Conservation (phyloP, 2,797 vertebrate genomes). For the Cetoscarus ocellatus region DNA sequence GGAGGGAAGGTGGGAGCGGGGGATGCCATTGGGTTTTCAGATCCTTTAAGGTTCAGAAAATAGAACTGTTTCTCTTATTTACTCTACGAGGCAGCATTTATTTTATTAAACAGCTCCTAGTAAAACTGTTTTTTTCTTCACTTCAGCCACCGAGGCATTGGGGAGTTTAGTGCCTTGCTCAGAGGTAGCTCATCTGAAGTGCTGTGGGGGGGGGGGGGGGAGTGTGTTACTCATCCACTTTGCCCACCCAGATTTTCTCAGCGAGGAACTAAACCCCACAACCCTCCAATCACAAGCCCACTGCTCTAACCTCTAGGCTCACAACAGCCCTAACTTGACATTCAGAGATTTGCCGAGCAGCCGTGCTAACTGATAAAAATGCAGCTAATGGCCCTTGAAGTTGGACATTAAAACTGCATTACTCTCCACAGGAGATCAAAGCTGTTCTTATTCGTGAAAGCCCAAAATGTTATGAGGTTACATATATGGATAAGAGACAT, state of each 20-base stretch:
- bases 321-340: slow-evolving; percentile 55
- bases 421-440: slow-evolving; percentile 84
- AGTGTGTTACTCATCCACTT: slow-evolving; percentile 44
- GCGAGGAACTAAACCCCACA: slow-evolving; percentile 34
- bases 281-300: slow-evolving; percentile 51
- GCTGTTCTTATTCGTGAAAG: slow-evolving; percentile 78
- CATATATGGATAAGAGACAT: slow-evolving; percentile 79
- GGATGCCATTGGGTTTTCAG: slow-evolving; percentile 29
- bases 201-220: slow-evolving; percentile 25
- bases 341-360: slow-evolving; percentile 55
- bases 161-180: slow-evolving; percentile 55
- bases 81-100: neutral
- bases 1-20: slow-evolving; percentile 43
- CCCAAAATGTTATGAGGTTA: slow-evolving; percentile 79
- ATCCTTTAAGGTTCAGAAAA: slow-evolving; percentile 15
- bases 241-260: slow-evolving; percentile 53
- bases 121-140: slow-evolving; percentile 34
- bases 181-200: slow-evolving; percentile 46
- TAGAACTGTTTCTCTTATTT: neutral
- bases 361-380: slow-evolving; percentile 74
- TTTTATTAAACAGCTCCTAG: neutral
- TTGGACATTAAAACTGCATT: slow-evolving; percentile 80
- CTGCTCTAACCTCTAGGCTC: slow-evolving; percentile 44
- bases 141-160: slow-evolving; percentile 4
- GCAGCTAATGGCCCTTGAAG: slow-evolving; percentile 79